Percentiles rank a stretch among this genome's conserved stretches.
Evolutionary conservation across 1,140 invertebrate genomes (phyloP).

Genomic region (Ips nitidus): DNA sequence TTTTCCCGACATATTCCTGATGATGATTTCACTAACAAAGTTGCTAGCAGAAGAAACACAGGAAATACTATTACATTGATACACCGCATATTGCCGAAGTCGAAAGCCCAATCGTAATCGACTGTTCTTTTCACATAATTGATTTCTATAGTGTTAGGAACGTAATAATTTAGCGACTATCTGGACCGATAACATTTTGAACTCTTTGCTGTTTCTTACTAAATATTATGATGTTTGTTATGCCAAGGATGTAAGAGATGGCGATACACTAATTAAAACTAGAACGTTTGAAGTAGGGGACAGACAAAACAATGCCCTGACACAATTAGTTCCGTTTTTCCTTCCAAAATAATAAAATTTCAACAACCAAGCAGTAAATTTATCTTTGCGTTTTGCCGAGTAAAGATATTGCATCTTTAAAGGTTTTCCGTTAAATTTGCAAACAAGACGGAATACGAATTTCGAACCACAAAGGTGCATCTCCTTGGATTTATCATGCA

Average conservation of each 20-base stretch:
- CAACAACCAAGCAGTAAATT: background rate
- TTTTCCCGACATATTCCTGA: constrained; percentile 25
- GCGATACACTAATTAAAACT: background rate
- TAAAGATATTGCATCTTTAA: background rate
- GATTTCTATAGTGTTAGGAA: constrained; percentile 9
- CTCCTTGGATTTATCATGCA: background rate
- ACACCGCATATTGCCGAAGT: background rate
- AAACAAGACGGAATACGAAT: background rate
- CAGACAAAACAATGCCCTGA: no score
- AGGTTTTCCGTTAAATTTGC: background rate
- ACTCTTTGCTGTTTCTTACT: constrained; percentile 1
- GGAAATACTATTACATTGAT: background rate
- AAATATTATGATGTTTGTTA: constrained; percentile 4
- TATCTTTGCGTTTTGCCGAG: background rate
- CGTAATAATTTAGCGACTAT: background rate
- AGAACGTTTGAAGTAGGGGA: no score
- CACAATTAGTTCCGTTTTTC: no score
- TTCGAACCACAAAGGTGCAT: background rate
- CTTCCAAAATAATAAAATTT: no score
- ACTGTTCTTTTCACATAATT: constrained; percentile 13
- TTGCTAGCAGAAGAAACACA: background rate
- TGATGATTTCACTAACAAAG: constrained; percentile 1
- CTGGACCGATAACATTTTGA: constrained; percentile 13
- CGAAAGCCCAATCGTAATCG: background rate
- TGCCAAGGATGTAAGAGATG: background rate